phyloP scores from a whole-genome alignment of 2,113 vertebrate species.

The Hiodon alosoides region DNA sequence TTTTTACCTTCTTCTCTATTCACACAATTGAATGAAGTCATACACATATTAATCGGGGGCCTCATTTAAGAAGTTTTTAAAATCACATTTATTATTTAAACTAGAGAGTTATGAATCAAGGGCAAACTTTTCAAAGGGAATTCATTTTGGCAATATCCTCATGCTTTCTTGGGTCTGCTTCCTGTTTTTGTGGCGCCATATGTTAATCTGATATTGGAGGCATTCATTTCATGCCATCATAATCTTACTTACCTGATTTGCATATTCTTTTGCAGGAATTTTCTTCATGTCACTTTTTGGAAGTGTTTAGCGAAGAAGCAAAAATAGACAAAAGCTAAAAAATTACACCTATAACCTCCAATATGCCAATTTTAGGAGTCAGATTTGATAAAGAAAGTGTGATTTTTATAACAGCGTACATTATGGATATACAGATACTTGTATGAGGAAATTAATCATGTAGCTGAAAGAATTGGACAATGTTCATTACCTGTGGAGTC shows the following conservation, averaged over 20 bases:
- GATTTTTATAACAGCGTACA: neutral
- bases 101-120: neutral
- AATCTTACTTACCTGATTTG: neutral
- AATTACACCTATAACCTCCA: too few species aligned
- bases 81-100: conserved; percentile 11
- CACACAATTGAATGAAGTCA: conserved; percentile 5
- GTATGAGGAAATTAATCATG: neutral
- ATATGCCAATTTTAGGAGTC: too few species aligned
- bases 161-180: neutral
- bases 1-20: conserved; percentile 7
- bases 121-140: neutral
- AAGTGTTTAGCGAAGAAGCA: neutral
- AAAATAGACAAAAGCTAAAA: neutral
- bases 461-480: conserved; percentile 15
- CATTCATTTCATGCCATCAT: neutral
- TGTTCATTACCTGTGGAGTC: conserved; percentile 26
- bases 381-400: neutral
- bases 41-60: neutral
- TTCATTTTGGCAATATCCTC: neutral
- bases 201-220: neutral
- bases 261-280: neutral
- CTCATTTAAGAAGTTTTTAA: conserved; percentile 2
- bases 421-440: neutral
- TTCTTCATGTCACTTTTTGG: neutral
- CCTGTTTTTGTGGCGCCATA: neutral